Conservation (phyloP, 2,113 vertebrate species). For the Pogonocichla stellata region DNA sequence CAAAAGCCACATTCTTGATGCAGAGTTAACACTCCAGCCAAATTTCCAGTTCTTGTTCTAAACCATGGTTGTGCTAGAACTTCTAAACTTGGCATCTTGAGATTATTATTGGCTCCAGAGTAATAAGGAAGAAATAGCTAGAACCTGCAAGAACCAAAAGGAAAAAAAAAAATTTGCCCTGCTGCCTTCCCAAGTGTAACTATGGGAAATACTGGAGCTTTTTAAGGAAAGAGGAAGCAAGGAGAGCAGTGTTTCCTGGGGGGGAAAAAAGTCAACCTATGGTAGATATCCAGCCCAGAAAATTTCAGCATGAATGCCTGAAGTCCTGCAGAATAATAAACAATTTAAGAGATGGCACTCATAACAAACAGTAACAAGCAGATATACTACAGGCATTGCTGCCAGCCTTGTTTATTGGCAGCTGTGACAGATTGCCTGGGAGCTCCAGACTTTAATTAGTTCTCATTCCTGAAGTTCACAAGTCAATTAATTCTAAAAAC, state of each 20-base stretch:
- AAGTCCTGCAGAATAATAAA: constrained; percentile 6
- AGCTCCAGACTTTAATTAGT: constrained; percentile 43
- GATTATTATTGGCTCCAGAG: background rate
- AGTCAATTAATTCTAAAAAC: constrained; percentile 45
- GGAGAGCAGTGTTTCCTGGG: background rate
- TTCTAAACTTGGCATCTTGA: background rate
- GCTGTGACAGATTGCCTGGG: constrained; percentile 26
- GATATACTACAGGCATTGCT: background rate
- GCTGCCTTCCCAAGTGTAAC: background rate
- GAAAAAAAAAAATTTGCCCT: background rate
- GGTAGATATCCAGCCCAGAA: background rate
- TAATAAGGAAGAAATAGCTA: background rate
- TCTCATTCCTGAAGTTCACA: constrained; percentile 50
- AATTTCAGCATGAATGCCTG: background rate
- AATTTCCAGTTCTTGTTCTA: constrained; percentile 13
- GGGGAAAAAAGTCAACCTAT: background rate
- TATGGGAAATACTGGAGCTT: background rate
- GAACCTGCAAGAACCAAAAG: background rate
- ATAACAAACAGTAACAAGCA: background rate
- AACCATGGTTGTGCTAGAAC: background rate
- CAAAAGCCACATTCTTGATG: constrained; percentile 10
- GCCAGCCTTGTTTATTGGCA: constrained; percentile 18
- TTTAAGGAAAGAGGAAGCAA: rapidly evolving
- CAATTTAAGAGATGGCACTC: background rate
- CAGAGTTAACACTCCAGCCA: background rate